Evolutionary conservation across 1,140 invertebrate species (phyloP).

Genomic region (Ostrea denselamellosa): DNA sequence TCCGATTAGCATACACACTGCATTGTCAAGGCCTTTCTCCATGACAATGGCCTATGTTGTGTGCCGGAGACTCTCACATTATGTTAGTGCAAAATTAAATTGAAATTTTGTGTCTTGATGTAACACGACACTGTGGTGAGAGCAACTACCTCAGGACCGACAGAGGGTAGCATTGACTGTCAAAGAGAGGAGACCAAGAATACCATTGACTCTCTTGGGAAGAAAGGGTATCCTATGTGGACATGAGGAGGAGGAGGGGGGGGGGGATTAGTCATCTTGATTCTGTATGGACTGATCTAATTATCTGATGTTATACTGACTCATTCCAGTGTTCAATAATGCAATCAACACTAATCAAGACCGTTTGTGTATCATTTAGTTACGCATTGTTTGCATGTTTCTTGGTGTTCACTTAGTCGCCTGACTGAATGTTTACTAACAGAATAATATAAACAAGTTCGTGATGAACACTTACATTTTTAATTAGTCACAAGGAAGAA

Average conservation of each 20-base stretch:
- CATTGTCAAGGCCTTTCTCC: too few relatives aligned
- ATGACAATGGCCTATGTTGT: too few relatives aligned
- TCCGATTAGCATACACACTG: too few relatives aligned
- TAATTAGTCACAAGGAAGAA: background rate
- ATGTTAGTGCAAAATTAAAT: too few relatives aligned
- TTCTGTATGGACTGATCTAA: background rate
- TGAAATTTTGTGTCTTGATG: too few relatives aligned
- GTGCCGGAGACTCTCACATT: too few relatives aligned
- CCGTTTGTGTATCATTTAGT: background rate
- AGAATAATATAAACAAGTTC: background rate
- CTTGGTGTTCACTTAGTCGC: background rate
- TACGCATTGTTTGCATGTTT: background rate
- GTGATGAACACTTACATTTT: background rate
- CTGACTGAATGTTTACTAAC: background rate
- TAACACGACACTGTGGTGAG: too few relatives aligned
- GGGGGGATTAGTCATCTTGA: slow-evolving; percentile 3
- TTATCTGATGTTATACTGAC: slow-evolving; percentile 5
- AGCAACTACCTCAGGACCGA: too few relatives aligned
- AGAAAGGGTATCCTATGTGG: background rate
- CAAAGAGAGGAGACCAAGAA: background rate
- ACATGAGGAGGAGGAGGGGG: background rate
- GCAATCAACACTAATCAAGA: slow-evolving; percentile 14
- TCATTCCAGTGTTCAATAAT: background rate
- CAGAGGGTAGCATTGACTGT: background rate
- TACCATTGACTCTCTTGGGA: background rate